Conservation (phyloP, 2,888 invertebrate species). For the Agrilus biguttatus region DNA sequence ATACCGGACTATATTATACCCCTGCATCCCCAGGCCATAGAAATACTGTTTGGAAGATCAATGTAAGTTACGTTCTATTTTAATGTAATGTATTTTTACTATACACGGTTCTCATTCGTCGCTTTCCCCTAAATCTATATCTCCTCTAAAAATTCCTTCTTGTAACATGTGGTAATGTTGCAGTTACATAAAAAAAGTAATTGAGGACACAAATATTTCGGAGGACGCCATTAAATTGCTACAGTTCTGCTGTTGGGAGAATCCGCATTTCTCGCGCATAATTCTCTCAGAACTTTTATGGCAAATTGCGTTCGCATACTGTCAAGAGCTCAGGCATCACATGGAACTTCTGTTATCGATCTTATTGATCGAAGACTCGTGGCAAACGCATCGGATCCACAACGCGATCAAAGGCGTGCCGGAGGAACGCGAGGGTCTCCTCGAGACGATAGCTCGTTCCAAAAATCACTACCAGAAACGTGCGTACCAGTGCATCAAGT, state of each 20-base stretch:
- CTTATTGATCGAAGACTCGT: slow-evolving; percentile 83
- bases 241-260: slow-evolving; percentile 94
- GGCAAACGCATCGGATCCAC: slow-evolving; percentile 89
- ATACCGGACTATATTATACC: slow-evolving; percentile 48
- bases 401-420: slow-evolving; percentile 83
- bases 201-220: slow-evolving; percentile 84
- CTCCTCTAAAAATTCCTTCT: background rate
- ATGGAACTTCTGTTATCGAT: slow-evolving; percentile 79
- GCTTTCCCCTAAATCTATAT: background rate
- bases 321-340: slow-evolving; percentile 86
- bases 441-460: slow-evolving; percentile 84
- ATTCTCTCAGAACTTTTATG: slow-evolving; percentile 83
- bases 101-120: background rate
- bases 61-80: slow-evolving; percentile 37
- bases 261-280: slow-evolving; percentile 80
- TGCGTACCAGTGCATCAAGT: slow-evolving; percentile 94
- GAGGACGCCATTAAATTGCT: slow-evolving; percentile 83
- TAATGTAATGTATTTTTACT: background rate
- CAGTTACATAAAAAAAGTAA: slow-evolving; percentile 85
- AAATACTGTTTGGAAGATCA: slow-evolving; percentile 68
- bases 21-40: slow-evolving; percentile 59
- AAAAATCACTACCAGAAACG: slow-evolving; percentile 93
- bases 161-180: slow-evolving; percentile 9
- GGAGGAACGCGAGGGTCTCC: slow-evolving; percentile 78
- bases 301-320: slow-evolving; percentile 82